Percentiles rank a stretch among this genome's conserved stretches.
Evolutionary conservation across 2,888 invertebrate species (phyloP).

Genomic region (Rhagonycha lutea): DNA sequence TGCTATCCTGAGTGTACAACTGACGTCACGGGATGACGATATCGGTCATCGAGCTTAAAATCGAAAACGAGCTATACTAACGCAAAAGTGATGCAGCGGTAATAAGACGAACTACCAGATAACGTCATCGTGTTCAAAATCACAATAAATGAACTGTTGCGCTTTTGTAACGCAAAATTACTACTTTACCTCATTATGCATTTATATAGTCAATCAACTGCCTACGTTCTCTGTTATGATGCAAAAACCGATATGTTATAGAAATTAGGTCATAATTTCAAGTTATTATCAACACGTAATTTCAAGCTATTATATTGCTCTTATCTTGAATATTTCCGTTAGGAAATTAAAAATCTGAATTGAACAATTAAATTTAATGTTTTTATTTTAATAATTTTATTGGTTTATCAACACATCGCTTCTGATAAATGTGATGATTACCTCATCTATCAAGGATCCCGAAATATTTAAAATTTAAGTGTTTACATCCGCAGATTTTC

Average conservation of each 20-base stretch:
- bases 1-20: conserved; percentile 16
- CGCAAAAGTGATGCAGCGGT: conserved; percentile 26
- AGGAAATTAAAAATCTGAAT: neutral
- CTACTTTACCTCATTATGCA: neutral
- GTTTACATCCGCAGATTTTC: too few relatives aligned
- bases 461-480: too few relatives aligned
- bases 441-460: too few relatives aligned
- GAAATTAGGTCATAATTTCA: neutral
- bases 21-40: conserved; percentile 27
- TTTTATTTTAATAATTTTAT: neutral
- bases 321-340: neutral
- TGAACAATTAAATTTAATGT: neutral
- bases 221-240: neutral
- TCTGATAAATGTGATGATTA: too few relatives aligned
- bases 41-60: conserved; percentile 27
- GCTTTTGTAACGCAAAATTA: conserved; percentile 13
- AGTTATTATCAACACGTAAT: neutral
- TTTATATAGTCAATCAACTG: neutral
- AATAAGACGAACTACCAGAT: conserved; percentile 15
- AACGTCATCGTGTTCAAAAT: conserved; percentile 17
- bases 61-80: conserved; percentile 20
- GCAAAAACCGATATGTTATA: neutral
- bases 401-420: neutral
- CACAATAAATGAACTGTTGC: conserved; percentile 11
- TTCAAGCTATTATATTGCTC: neutral